Conservation (phyloP, 2,113 vertebrate species). For the Neolamprologus sp. region DNA sequence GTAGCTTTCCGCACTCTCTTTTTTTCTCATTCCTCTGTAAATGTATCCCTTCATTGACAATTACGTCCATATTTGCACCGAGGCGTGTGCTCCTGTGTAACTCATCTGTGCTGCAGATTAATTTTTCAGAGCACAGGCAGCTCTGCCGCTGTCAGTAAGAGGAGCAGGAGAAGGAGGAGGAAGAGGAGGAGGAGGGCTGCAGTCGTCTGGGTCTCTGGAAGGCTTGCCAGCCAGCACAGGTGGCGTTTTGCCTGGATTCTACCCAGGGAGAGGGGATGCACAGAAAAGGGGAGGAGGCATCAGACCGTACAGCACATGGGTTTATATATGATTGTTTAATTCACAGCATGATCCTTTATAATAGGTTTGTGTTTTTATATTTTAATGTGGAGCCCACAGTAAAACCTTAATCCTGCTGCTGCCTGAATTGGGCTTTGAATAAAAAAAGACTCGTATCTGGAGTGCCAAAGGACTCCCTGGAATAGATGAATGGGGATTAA, state of each 20-base stretch:
- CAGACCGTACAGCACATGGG: constrained; percentile 11
- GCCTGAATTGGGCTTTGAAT: constrained; percentile 3
- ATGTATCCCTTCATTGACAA: constrained; percentile 9
- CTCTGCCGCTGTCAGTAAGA: constrained; percentile 25
- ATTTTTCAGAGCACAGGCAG: constrained; percentile 48
- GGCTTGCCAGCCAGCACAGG: constrained; percentile 46
- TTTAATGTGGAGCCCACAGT: neutral
- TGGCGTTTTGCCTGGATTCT: constrained; percentile 57
- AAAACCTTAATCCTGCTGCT: neutral
- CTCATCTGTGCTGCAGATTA: constrained; percentile 49
- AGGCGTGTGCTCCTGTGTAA: constrained; percentile 12
- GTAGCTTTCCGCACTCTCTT: neutral
- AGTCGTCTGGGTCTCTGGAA: constrained; percentile 30
- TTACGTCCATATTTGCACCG: constrained; percentile 20
- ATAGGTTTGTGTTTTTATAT: neutral
- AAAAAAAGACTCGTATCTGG: neutral
- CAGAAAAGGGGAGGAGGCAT: neutral
- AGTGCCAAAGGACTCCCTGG: constrained; percentile 6
- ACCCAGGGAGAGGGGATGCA: constrained; percentile 18
- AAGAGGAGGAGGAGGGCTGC: constrained; percentile 3
- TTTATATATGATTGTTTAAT: constrained; percentile 26
- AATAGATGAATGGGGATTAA: constrained; percentile 14
- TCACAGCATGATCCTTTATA: constrained; percentile 18
- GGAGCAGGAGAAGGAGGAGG: neutral
- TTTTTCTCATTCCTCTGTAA: neutral